Conservation (phyloP, 2,113 vertebrate species). For the Jacana jacana region DNA sequence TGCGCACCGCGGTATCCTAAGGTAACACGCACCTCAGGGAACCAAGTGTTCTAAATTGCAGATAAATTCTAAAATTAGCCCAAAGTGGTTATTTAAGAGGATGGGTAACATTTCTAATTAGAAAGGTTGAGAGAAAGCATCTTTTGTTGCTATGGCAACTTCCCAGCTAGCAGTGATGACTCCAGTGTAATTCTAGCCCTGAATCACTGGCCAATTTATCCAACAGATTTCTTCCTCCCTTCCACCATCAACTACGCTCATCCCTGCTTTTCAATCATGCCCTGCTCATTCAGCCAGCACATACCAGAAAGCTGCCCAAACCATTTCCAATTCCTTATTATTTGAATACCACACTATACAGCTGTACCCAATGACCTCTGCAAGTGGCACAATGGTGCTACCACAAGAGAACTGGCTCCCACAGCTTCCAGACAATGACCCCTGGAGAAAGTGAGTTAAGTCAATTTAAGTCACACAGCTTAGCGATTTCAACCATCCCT, state of each 20-base stretch:
- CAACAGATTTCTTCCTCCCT: background rate
- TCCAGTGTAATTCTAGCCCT: background rate
- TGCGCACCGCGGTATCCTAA: background rate
- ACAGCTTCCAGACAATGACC: background rate
- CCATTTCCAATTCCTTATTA: background rate
- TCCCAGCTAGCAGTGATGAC: background rate
- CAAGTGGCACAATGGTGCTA: background rate
- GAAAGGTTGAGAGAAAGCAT: background rate
- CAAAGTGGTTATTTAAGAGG: background rate
- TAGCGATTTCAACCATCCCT: background rate
- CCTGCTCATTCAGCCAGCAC: background rate
- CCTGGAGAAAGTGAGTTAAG: background rate
- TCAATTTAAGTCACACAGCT: background rate
- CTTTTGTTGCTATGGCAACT: constrained; percentile 24
- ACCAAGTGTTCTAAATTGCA: background rate
- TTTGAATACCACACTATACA: background rate
- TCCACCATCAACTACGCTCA: background rate
- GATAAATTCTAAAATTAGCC: background rate
- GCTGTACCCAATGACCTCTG: background rate
- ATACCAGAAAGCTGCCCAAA: background rate
- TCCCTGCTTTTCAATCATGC: background rate
- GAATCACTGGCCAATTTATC: background rate
- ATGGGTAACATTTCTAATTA: background rate
- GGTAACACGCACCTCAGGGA: background rate
- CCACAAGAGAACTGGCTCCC: background rate